These are phyloP conservation scores for Lepidonotus clava DNA, from an alignment of 2,888 invertebrate species.

Conservation along the genomic window DNA sequence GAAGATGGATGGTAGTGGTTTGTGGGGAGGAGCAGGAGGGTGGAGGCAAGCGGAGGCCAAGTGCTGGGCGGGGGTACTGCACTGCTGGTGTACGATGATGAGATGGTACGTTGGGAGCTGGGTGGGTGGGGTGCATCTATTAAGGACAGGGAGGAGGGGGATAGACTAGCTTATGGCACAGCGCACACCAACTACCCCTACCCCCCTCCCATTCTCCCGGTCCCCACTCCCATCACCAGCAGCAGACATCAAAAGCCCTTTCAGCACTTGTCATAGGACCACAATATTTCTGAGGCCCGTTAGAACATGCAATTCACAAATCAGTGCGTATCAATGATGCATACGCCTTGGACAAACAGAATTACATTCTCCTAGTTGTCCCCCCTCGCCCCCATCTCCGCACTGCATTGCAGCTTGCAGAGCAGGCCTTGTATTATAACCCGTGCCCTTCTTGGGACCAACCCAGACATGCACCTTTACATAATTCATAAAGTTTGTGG, in stretches of 20 bases:
- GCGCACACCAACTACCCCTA: conserved; percentile 1
- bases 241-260: conserved; percentile 42
- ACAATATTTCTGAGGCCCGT: conserved; percentile 31
- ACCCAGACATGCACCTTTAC: neutral
- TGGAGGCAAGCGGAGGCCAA: neutral
- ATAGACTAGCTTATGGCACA: neutral
- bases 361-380: conserved; percentile 40
- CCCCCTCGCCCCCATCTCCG: neutral
- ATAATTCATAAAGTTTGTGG: conserved; percentile 2
- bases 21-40: neutral
- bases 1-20: neutral
- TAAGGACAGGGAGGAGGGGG: neutral
- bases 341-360: conserved; percentile 17
- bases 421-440: too few relatives aligned
- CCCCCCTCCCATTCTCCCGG: neutral
- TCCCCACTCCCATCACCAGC: neutral
- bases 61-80: neutral
- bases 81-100: neutral
- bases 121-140: neutral
- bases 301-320: conserved; percentile 52
- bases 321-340: conserved; percentile 50
- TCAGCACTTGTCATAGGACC: conserved; percentile 37
- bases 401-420: too few relatives aligned
- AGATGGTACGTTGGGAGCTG: neutral
- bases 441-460: neutral